Evolutionary conservation across 2,888 invertebrate species (phyloP), one percentile per base, ranked within the genome.

Genomic region (Sminthurinus aureus): DNA sequence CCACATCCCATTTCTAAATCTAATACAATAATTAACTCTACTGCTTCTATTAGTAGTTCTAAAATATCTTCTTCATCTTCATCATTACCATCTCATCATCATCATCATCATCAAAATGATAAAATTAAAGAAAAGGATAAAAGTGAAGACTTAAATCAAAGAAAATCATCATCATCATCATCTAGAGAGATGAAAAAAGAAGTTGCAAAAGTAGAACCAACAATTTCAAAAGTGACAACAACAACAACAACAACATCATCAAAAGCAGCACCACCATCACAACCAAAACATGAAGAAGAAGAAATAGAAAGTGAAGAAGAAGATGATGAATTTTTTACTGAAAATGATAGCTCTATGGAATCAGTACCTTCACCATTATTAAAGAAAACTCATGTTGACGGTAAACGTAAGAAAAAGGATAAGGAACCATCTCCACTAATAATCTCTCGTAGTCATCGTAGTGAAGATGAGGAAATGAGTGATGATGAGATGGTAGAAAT

Each of bases 331-430:
- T 38, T 38, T 38, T 38, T n/a, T n/a, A n/a, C 38, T 4, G 38
- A 38, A 38, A 38, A 38, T 38, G 38, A 38, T 38, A 84, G 84
- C 26, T 88, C 87, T 0, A 82, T 86, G 74, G 88, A 88, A 76
- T 88, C 88, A 38, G 87, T 87, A 9, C 88, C 88, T 12, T 88
- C 88, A 9, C 88, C 88, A 8, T 83, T 88, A 3, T 81, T 88
- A 20, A 88, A 88, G 73, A 85, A 38, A 38, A 38, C 38, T 38
- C 38, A 1, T 1, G 38, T 38, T 1, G 38, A 38, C 1, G 38
- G 1, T 38, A 38, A 84, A 74, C 84, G 85, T 26, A 87, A 87
- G 81, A 86, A 87, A 26, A 38, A 80, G n/a, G n/a, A n/a, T n/a
- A n/a, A 81, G 76, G 85, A 85, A 12, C 83, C 84, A 12, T 52